Evolutionary conservation across 2,113 vertebrate species (phyloP), one percentile per base, ranked within the genome.

Genomic region (Chrysochloris asiatica): DNA sequence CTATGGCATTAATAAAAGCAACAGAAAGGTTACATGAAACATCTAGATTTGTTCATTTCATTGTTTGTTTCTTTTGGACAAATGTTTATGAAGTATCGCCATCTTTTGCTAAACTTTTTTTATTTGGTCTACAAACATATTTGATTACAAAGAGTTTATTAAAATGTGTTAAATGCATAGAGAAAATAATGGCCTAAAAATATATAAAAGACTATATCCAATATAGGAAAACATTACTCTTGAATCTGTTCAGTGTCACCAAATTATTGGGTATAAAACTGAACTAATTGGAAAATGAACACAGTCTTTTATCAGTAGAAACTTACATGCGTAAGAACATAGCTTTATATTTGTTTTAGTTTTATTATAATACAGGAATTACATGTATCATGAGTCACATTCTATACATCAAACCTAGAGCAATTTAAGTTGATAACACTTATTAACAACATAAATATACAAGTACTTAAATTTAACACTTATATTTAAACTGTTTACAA

Each of bases 321-420:
- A 75, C 0, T 36, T 2, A 11, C 54, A 63, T 75, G 7, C 73
- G 43, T 86, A 36, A 69, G 36, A 16, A 61, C 85, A 8, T 19
- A 43, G 10, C 50, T 89, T 91, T 83, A 67, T 63, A 79, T 82
- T 91, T 63, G 48, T 33, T 71, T 77, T 72, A 65, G 50, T 85
- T 63, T 95, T 75, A 45, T 30, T 43, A 85, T 86, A 63, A 14
- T 85, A 4, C 1, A 77, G 38, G 38, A 33, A 65, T 52, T 30
- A 72, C 24, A 63, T 43, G 72, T 54, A 75, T 13, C 30, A 92
- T 80, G 43, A 86, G 63, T 72, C 11, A 41, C 50, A 33, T 54
- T 16, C 54, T 56, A 54, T 41, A 0, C 73, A 48, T 76, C 36
- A 59, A 54, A 48, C 65, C 8, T 76, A 48, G 22, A 71, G 22